Base-by-base conservation (phyloP, 2,113 vertebrate species). In the Marmota flaviventris region DNA sequence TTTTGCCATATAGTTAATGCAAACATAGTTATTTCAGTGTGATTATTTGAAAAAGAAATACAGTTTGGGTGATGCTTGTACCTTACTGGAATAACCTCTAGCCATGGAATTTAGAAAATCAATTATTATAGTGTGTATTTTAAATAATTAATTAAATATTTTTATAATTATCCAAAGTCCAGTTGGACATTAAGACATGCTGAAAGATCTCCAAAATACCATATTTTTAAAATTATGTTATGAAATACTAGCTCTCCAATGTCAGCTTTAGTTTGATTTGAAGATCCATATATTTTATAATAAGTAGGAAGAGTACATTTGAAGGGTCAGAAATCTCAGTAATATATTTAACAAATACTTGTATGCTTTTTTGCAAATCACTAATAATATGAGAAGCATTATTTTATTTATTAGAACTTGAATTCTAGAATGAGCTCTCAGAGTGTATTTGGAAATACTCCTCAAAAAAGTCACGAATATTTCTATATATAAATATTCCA, bases 271-370 rank as follows among this genome's bases (percentile, higher is more conserved):
- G 5, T 51, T 91, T 96, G 6, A 61, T 53, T 78, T 86, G 27
- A 34, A 96, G 92, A 1, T 70, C 42, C 20, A 5, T 51, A 61
- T 78, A n/a, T 77, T 85, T 78, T 89, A 70, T 76, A 72, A 56
- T 89, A 42, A 77, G 20, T 53, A 92, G 9, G 70, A 95, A 92
- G 34, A 73, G 73, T 63, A n/a, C 2, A 72, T 39, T 56, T 86
- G 42, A 95, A 92, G 34, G n/a, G 0, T 7, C 29, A 82, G 37
- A 4, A 85, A 67, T 51, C 14, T 53, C 48, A 51, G 27, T 61
- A 93, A 76, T 8, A 9, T 51, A 45, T 51, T 93, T 85, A 77
- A 53, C 81, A 91, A 87, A 76, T 67, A 61, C 34, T 92, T 76
- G n/a, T 82, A 81, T n/a, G 25, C 22, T 82, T 8, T 42, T 89